Percentiles rank a stretch among this genome's conserved stretches.
Conservation (phyloP, 2,888 invertebrate genomes). For the Machimus rusticus region DNA sequence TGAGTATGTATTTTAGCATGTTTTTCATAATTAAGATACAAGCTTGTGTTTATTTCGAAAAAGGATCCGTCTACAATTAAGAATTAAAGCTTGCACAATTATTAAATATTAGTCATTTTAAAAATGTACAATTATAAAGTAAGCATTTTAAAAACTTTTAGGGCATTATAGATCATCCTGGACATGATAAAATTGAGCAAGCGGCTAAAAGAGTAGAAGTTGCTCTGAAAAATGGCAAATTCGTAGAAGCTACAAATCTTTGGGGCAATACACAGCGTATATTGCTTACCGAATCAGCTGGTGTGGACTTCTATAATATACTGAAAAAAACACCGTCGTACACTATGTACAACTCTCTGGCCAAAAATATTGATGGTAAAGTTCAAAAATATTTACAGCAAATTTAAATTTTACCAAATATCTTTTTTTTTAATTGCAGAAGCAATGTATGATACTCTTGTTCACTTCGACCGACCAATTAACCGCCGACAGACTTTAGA, state of each 20-base stretch:
- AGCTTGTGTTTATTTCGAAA: not conserved
- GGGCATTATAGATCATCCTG: slow-evolving; percentile 75
- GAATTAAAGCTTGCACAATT: not conserved
- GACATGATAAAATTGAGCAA: slow-evolving; percentile 68
- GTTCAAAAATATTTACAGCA: not conserved
- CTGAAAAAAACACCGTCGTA: slow-evolving; percentile 60
- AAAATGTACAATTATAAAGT: too few relatives aligned
- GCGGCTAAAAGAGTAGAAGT: slow-evolving; percentile 67
- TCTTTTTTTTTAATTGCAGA: slow-evolving; percentile 49
- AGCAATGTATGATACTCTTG: slow-evolving; percentile 57
- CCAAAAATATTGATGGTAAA: slow-evolving; percentile 38
- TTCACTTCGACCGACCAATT: slow-evolving; percentile 52
- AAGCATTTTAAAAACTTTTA: slow-evolving; percentile 48
- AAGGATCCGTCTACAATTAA: not conserved
- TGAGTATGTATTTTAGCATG: too few relatives aligned
- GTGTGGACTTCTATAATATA: slow-evolving; percentile 85
- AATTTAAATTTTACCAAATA: not conserved
- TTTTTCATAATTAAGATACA: too few relatives aligned
- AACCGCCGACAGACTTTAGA: slow-evolving; percentile 58
- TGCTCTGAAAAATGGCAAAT: slow-evolving; percentile 68
- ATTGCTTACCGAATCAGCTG: slow-evolving; percentile 69
- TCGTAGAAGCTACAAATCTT: slow-evolving; percentile 68
- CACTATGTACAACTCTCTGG: not conserved
- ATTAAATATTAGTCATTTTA: not conserved
- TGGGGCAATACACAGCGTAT: slow-evolving; percentile 73